Percentiles rank a stretch among this genome's conserved stretches.
Conservation (phyloP, 2,888 invertebrate species). For the Acheta domesticus region DNA sequence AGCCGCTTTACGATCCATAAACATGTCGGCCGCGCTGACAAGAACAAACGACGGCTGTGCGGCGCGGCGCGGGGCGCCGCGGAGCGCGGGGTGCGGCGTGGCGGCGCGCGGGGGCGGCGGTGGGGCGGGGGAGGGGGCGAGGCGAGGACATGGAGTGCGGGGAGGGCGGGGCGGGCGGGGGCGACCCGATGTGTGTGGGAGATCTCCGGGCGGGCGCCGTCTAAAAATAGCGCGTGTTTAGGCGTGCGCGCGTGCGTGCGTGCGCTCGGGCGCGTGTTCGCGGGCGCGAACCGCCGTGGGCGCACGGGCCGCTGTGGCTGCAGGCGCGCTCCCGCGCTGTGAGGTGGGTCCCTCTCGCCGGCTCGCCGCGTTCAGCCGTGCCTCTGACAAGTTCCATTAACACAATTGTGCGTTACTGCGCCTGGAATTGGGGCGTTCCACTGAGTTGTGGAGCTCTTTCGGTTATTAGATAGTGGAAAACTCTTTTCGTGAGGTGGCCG, state of each 20-base stretch:
- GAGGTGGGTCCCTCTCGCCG: no score
- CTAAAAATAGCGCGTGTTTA: constrained; percentile 22
- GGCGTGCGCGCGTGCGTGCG: neutral
- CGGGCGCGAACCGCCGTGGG: neutral
- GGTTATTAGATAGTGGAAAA: no score
- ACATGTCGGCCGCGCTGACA: constrained; percentile 18
- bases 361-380: no score
- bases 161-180: constrained; percentile 32
- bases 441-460: no score
- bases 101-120: neutral
- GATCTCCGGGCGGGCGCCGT: constrained; percentile 3
- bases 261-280: no score
- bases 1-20: constrained; percentile 18
- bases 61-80: neutral
- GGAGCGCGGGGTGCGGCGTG: neutral
- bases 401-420: no score
- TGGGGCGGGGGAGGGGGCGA: constrained; percentile 20
- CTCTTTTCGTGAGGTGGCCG: no score
- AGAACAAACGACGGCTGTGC: neutral
- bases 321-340: no score
- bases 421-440: no score
- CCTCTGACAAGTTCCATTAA: no score
- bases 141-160: constrained; percentile 31
- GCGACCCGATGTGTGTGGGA: constrained; percentile 34
- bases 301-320: neutral